Evolutionary conservation across 2,888 invertebrate species (phyloP), one percentile per base, ranked within the genome.

Genomic region (Bibio marci): DNA sequence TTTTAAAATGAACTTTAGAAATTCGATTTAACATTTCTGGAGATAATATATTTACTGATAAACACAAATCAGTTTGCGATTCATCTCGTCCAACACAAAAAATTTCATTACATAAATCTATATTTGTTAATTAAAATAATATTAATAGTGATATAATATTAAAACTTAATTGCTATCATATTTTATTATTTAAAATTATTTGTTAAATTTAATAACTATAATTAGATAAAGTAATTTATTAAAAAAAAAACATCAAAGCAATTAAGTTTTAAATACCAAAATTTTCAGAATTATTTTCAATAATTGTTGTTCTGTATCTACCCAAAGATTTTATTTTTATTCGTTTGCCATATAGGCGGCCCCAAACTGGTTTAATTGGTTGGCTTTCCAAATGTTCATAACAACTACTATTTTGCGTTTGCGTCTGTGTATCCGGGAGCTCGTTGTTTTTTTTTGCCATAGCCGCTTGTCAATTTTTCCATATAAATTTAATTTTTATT

Each of bases 1-100:
- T 65, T 25, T 50, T 51, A 47, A 70, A 69, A 45, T 70, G 70
- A 1, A 58, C 48, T 48, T 69, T 71, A 30, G 70, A 70, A 30
- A 70, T 61, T 3, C 61, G 58, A 10, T 50, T 50, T 4, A 64
- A 47, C 22, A 57, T 53, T 33, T 57, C 56, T 22, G 55, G 48
- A 4, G 53, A 53, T 27, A 66, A 44, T 42, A 59, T 55, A 4
- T 53, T 53, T 0, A 47, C 45, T 0, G 55, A 58, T 3, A 67
- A 47, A 38, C 49, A 47, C 37, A 67, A 51, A 47, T 69, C 59
- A 47, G 66, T 66, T 22, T 22, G 22, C 0, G 41, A 47, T n/a
- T 53, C 52, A 0, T 55, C 51, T 0, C 69, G 59, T 17, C 69
- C 69, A 18, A 64, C 53, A 10, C 57, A 55, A 44, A 68, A 68